Base-by-base conservation (phyloP, 2,888 invertebrate species). In the Frankliniella intonsa region DNA sequence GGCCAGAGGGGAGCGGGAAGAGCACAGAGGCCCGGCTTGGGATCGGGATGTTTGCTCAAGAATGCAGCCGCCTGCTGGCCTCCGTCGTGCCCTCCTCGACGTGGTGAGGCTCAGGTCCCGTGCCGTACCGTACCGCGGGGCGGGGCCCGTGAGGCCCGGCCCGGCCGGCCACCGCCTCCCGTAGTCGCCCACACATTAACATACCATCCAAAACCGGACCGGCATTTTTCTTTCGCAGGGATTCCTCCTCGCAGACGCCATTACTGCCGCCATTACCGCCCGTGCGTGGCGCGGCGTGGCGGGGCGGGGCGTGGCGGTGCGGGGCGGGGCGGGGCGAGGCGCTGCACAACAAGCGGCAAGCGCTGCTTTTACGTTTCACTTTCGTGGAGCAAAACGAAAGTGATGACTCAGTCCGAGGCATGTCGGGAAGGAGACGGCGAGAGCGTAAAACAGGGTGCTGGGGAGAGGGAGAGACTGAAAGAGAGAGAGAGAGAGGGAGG, bases 401-500 rank as follows among this genome's bases (percentile, higher is more conserved):
- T 62, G 62, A 62, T 62, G 62, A 62, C 62, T 62, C 62, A 62
- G 11, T 62, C 11, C 62, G 17, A n/a, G 51, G 25, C n/a, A 51
- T 19, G 80, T 22, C 19, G 82, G 79, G 50, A 11, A 38, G 27
- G 51, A 50, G 79, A 79, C 19, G 38, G 81, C 76, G 55, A 80
- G 82, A 81, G 80, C 82, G 27, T 50, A 80, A 11, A 19, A 14
- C 5, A 80, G 38, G 38, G 38, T 27, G 50, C 12, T 19, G 12
- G 22, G 38, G 12, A 80, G 22, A 80, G 10, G 12, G 50, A 49
- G 17, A 55, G 25, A 22, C 12, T 55, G 62, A 27, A 27, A 62
- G 27, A n/a, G 14, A 27, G 65, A 81, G 9, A 65, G 49, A 49
- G 25, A 81, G 81, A 25, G 8, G 3, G 81, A 81, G 81, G 69